Evolutionary conservation across 2,113 vertebrate species (phyloP).

Genomic region (Oxyura jamaicensis): DNA sequence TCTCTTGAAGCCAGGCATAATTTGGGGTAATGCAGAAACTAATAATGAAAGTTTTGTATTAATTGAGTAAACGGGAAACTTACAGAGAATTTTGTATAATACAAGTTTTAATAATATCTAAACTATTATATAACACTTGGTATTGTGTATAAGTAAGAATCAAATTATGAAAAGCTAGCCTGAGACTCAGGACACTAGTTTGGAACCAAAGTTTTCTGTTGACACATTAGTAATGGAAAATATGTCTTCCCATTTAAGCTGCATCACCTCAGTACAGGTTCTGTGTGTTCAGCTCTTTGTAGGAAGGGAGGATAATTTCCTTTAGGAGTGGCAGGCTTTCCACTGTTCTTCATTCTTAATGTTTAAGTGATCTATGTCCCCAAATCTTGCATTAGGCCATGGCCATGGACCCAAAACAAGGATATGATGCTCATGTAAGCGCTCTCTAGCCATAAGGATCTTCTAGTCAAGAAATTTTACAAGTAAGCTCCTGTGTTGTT

Average conservation of each 20-base stretch:
- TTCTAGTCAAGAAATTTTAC: not conserved
- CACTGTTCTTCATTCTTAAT: not conserved
- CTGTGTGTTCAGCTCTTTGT: not conserved
- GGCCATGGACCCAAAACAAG: not conserved
- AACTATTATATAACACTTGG: not conserved
- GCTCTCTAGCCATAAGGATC: not conserved
- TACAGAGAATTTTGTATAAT: not conserved
- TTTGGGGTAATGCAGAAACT: not conserved
- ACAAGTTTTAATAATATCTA: not conserved
- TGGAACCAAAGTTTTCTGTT: not conserved
- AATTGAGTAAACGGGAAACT: not conserved
- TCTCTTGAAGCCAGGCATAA: not conserved
- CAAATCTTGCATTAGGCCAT: not conserved
- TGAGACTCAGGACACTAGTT: not conserved
- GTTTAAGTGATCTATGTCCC: not conserved
- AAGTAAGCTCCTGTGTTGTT: not conserved
- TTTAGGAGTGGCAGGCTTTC: not conserved
- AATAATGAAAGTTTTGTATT: not conserved
- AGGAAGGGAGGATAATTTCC: not conserved
- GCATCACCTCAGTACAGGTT: not conserved
- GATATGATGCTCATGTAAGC: fast-evolving
- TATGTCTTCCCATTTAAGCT: not conserved
- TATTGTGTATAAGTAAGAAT: not conserved
- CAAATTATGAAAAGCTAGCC: not conserved
- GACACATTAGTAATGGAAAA: not conserved